Base-by-base conservation (phyloP, 2,888 invertebrate genomes). In the Hipparchia sbordonii region DNA sequence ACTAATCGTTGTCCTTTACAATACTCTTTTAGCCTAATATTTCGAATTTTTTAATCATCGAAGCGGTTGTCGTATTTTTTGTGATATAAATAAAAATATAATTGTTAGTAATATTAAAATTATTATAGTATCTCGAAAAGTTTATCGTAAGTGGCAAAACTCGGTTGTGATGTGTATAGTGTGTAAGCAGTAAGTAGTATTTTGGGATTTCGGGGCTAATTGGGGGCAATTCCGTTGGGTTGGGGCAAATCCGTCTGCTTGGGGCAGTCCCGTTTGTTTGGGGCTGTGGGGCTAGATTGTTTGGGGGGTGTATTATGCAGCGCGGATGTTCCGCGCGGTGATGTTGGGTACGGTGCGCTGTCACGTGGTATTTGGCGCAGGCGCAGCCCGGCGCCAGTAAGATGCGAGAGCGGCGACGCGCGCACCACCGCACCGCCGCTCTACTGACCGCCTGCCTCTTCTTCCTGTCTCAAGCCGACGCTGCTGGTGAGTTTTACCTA, bases 21-120 rank as follows among this genome's bases (percentile, higher is more conserved):
- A 79, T 78, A 74, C 74, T 78, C 74, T 79, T 67, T 77, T 77
- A 78, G 74, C 70, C 67, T 76, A 76, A 76, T 83, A 88, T 89
- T 91, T 89, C 85, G 86, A 87, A 90, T 85, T 82, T 87, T 90
- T 91, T 89, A 77, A 84, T 87, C 92, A 92, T 92, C 92, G 93
- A 93, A 93, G 88, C 91, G 93, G 93, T 93, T 93, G 93, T 93
- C 93, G 93, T 93, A 92, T 93, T 92, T 81, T 93, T 93, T 92
- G 93, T 93, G 92, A 93, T 92, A 91, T 81, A 86, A 71, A 65
- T 65, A 91, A 82, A 85, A 71, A 33, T 33, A 59, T 13, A 78
- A 77, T 80, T 79, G 72, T 75, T 79, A 80, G 79, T 80, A 81
- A 82, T 83, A 39, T 81, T 81, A 81, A 48, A 68, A 23, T 39